phyloP scores from a whole-genome alignment of 2,888 invertebrate species.

The Petrolisthes cinctipes region DNA sequence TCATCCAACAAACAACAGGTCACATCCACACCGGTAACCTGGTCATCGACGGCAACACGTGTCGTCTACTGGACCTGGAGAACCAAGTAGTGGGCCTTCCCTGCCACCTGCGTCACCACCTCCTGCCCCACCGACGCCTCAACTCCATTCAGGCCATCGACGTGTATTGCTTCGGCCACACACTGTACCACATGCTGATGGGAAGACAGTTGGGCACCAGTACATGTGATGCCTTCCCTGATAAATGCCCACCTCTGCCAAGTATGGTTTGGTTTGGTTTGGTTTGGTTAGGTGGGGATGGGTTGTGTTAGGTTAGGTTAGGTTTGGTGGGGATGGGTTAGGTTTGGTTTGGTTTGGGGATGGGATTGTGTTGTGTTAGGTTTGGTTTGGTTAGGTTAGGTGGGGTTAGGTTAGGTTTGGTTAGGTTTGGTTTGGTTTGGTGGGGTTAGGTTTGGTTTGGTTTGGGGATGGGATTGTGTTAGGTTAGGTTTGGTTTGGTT shows the following conservation, averaged over 20 bases:
- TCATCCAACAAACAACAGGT: conserved; percentile 74
- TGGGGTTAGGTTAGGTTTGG: no score
- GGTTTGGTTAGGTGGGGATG: neutral
- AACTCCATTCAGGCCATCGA: conserved; percentile 82
- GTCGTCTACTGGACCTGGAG: conserved; percentile 84
- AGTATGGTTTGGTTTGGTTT: conserved; percentile 40
- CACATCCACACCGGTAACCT: conserved; percentile 89
- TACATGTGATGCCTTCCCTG: conserved; percentile 78
- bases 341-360: no score
- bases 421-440: no score
- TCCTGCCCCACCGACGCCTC: conserved; percentile 74
- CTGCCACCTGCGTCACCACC: conserved; percentile 80
- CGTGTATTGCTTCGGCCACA: conserved; percentile 89
- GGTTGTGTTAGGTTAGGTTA: no score
- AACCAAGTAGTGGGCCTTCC: conserved; percentile 86
- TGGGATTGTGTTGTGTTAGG: no score
- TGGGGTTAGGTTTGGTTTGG: no score
- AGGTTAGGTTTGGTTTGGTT: no score
- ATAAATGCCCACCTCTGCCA: conserved; percentile 67
- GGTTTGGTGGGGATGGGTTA: no score
- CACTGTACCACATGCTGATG: conserved; percentile 89
- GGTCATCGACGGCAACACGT: conserved; percentile 80
- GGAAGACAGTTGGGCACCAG: conserved; percentile 81
- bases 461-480: no score
- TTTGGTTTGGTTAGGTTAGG: no score